Evolutionary conservation across 2,113 vertebrate genomes (phyloP).

Genomic region (Chloroceryle aenea): DNA sequence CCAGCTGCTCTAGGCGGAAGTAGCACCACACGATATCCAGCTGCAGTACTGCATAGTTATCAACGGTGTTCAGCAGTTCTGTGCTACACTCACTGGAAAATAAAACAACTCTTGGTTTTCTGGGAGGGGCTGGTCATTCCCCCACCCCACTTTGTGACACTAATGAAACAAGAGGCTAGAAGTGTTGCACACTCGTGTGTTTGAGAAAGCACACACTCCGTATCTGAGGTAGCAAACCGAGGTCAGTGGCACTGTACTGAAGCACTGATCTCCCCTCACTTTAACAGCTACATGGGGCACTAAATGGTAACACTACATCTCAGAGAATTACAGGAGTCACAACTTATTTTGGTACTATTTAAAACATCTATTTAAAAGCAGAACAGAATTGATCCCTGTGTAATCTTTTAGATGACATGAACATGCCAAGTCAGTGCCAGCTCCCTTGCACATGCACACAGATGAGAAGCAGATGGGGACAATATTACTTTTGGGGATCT

Average conservation of each 20-base stretch:
- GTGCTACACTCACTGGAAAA: slow-evolving; percentile 83
- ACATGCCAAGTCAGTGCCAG: background rate
- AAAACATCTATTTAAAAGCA: background rate
- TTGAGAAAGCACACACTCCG: background rate
- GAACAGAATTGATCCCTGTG: background rate
- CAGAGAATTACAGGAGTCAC: background rate
- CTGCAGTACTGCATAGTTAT: slow-evolving; percentile 94
- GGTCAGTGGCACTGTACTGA: background rate
- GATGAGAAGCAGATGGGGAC: background rate
- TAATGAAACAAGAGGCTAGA: background rate
- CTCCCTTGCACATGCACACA: background rate
- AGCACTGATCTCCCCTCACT: background rate
- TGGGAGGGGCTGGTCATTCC: background rate
- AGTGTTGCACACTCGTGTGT: background rate
- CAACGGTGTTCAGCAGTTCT: slow-evolving; percentile 85
- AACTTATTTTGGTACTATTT: background rate
- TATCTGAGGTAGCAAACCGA: background rate
- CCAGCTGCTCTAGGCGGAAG: slow-evolving; percentile 83
- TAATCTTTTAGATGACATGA: background rate
- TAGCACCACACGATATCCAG: slow-evolving; percentile 97
- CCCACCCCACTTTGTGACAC: background rate
- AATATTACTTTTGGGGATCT: background rate
- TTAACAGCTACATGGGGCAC: background rate
- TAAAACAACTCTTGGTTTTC: background rate
- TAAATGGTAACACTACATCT: background rate